phyloP scores from a whole-genome alignment of 2,797 vertebrate species.

The Neomorphus geoffroyi region DNA sequence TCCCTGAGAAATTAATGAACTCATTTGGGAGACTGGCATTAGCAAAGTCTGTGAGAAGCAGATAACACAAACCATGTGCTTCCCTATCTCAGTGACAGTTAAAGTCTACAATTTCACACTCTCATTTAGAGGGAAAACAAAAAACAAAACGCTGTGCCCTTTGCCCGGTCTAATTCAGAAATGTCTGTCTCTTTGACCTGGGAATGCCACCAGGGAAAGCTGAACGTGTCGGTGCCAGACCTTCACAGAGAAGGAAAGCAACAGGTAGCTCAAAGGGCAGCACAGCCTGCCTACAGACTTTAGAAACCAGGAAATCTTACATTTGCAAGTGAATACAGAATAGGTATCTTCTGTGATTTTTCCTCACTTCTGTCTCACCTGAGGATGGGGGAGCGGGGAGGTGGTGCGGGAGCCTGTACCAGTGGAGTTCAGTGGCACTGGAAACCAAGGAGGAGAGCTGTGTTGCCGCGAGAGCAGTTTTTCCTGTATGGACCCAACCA shows the following conservation, averaged over 20 bases:
- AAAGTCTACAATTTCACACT: conserved; percentile 46
- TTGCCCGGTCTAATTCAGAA: conserved; percentile 48
- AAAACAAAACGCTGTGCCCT: conserved; percentile 21
- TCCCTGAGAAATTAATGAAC: not conserved
- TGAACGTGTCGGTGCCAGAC: not conserved
- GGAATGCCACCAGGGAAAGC: not conserved
- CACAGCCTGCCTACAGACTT: not conserved
- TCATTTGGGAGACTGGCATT: not conserved
- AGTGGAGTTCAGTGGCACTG: not conserved
- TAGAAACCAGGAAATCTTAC: not conserved
- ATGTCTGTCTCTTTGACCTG: conserved; percentile 18
- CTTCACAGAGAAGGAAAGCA: not conserved
- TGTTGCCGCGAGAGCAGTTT: not conserved
- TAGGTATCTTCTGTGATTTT: not conserved
- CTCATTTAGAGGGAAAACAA: conserved; percentile 45
- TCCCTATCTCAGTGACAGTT: not conserved
- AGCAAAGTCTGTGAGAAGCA: not conserved
- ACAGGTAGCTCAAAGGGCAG: conserved; percentile 12
- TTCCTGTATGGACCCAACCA: not conserved
- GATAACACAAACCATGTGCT: conserved; percentile 51
- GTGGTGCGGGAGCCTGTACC: not conserved
- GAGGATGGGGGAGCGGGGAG: not conserved
- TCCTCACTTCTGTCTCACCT: not conserved
- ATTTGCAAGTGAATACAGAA: not conserved
- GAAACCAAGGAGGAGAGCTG: not conserved